These are phyloP conservation scores for Euplexia lucipara DNA, from an alignment of 2,888 invertebrate species.

Conservation along the genomic window DNA sequence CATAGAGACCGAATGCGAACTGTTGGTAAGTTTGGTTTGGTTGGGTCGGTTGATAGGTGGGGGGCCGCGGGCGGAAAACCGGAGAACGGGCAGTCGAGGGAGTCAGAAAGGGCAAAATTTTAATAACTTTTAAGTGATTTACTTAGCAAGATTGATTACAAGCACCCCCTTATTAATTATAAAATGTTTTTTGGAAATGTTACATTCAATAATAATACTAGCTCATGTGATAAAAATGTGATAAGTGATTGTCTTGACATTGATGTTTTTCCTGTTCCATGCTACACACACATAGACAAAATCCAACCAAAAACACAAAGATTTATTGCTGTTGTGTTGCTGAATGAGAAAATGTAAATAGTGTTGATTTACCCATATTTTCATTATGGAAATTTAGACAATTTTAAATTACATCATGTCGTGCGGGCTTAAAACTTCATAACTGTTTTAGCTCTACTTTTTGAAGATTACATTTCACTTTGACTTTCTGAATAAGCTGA, in stretches of 20 bases:
- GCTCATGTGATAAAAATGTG: constrained; percentile 47
- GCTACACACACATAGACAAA: constrained; percentile 51
- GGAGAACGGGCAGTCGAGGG: constrained; percentile 86
- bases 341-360: constrained; percentile 36
- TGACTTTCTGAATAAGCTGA: no score
- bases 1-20: constrained; percentile 91
- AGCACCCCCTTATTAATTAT: constrained; percentile 40
- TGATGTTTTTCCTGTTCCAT: constrained; percentile 69
- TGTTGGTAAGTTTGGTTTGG: constrained; percentile 86
- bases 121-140: constrained; percentile 64
- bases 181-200: constrained; percentile 32
- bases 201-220: constrained; percentile 16
- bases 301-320: constrained; percentile 47
- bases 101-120: constrained; percentile 78
- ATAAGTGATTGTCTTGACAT: constrained; percentile 70
- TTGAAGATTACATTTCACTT: no score
- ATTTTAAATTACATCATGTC: neutral
- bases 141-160: constrained; percentile 11
- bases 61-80: constrained; percentile 84
- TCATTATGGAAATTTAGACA: no score
- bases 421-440: neutral
- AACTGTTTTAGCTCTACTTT: no score
- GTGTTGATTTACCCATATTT: constrained; percentile 6
- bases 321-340: constrained; percentile 52
- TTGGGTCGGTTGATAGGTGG: constrained; percentile 77